Evolutionary conservation across 1,140 invertebrate species (phyloP).

Genomic region (Brachionus calyciflorus): DNA sequence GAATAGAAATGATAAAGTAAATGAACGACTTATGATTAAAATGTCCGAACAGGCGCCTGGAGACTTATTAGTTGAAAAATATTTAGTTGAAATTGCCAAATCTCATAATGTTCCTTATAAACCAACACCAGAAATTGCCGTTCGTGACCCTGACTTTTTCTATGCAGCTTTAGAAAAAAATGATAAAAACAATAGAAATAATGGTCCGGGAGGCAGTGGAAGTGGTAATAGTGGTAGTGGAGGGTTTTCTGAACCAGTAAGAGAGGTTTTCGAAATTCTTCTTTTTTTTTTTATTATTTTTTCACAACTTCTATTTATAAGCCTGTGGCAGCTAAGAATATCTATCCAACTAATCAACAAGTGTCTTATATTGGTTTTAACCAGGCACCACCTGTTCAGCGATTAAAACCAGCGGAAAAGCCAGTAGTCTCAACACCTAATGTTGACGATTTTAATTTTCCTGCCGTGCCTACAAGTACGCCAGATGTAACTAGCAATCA

Average conservation of each 20-base stretch:
- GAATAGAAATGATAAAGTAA: slow-evolving; percentile 63
- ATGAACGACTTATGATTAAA: slow-evolving; percentile 74
- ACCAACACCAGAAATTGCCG: slow-evolving; percentile 71
- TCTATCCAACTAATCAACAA: background rate
- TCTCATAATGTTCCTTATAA: slow-evolving; percentile 86
- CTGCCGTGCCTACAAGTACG: slow-evolving; percentile 2
- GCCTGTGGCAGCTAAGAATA: background rate
- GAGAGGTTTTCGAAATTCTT: too few relatives aligned
- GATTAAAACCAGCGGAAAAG: background rate
- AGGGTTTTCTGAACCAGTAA: slow-evolving; percentile 11
- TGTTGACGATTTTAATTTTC: slow-evolving; percentile 6
- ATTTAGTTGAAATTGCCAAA: slow-evolving; percentile 82
- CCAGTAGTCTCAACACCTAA: background rate
- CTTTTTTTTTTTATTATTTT: too few relatives aligned
- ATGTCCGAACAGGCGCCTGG: slow-evolving; percentile 85
- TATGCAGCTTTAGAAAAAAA: background rate
- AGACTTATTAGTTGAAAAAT: slow-evolving; percentile 87
- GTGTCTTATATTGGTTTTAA: slow-evolving; percentile 38
- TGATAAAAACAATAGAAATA: background rate
- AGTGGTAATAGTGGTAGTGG: background rate
- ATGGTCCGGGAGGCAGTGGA: background rate
- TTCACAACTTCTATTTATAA: too few relatives aligned
- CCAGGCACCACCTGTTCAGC: background rate
- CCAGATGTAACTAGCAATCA: slow-evolving; percentile 53
- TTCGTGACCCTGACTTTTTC: slow-evolving; percentile 35